A percentile compares a stretch with the other conserved stretches of the same genome.
phyloP scores from a whole-genome alignment of 37 sponge, comb jelly and placozoan species.

The Haliclona indistincta region DNA sequence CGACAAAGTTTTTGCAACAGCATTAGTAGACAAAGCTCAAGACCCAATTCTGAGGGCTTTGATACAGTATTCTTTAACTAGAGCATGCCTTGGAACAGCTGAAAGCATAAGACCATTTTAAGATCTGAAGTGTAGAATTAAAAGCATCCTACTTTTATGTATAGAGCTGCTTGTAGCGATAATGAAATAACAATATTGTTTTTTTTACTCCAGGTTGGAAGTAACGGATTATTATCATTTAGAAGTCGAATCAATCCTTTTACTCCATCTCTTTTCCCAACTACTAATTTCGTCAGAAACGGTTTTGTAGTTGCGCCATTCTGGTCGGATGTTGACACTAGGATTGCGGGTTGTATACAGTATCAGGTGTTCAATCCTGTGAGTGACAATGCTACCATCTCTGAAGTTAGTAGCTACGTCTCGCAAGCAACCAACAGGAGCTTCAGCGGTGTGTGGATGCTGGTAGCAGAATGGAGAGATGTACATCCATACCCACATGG shows the following conservation, averaged over 20 bases:
- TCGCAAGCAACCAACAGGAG: background rate
- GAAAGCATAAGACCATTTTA: too few relatives aligned
- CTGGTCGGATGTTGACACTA: slow-evolving; percentile 60
- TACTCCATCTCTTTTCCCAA: slow-evolving; percentile 27
- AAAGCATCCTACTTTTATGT: too few relatives aligned
- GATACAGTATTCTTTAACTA: too few relatives aligned
- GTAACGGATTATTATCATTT: slow-evolving; percentile 61
- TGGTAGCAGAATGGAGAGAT: slow-evolving; percentile 38
- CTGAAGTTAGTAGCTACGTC: slow-evolving; percentile 23
- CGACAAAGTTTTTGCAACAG: too few relatives aligned
- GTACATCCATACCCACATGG: slow-evolving; percentile 70
- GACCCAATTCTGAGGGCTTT: too few relatives aligned
- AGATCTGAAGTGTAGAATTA: too few relatives aligned
- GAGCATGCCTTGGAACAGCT: too few relatives aligned
- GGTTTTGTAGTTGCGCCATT: slow-evolving; percentile 59
- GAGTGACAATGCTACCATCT: too few relatives aligned
- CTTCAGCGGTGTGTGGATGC: slow-evolving; percentile 47
- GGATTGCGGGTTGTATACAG: slow-evolving; percentile 24
- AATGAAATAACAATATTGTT: too few relatives aligned
- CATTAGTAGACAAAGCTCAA: too few relatives aligned
- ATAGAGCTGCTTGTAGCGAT: too few relatives aligned
- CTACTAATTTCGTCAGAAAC: background rate
- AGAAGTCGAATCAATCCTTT: background rate
- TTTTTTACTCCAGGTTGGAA: slow-evolving; percentile 46
- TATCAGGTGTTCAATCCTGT: slow-evolving; percentile 45